phyloP scores from a whole-genome alignment of 2,113 vertebrate genomes.

The Pimephales promelas region DNA sequence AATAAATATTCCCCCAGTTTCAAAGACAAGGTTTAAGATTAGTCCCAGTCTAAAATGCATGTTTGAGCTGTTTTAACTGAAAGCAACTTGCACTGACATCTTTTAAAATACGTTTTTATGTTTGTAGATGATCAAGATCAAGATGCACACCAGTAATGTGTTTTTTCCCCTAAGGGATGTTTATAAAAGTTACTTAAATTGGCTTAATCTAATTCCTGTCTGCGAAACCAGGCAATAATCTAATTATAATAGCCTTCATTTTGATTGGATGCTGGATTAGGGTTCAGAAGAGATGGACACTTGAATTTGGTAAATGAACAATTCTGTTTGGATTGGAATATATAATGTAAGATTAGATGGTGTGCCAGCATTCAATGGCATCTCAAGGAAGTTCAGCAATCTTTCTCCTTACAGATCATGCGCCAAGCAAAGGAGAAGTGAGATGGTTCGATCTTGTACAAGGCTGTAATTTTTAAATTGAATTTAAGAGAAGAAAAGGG shows the following conservation, averaged over 20 bases:
- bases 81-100: too few species aligned
- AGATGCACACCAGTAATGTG: too few species aligned
- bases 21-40: too few species aligned
- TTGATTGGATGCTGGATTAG: neutral
- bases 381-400: neutral
- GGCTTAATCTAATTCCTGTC: too few species aligned
- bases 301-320: neutral
- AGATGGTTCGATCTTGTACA: neutral
- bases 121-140: too few species aligned
- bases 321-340: neutral
- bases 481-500: constrained; percentile 25
- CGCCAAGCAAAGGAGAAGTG: neutral
- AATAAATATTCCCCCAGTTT: neutral
- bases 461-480: neutral
- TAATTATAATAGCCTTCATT: neutral
- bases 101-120: too few species aligned
- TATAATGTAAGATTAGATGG: neutral
- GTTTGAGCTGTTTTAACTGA: too few species aligned
- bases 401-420: neutral
- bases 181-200: too few species aligned
- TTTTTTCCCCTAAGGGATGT: too few species aligned
- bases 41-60: too few species aligned
- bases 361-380: neutral
- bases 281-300: neutral
- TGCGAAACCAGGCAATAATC: neutral